Base-by-base conservation (phyloP, 2,797 vertebrate genomes). In the Protonibea diacanthus region DNA sequence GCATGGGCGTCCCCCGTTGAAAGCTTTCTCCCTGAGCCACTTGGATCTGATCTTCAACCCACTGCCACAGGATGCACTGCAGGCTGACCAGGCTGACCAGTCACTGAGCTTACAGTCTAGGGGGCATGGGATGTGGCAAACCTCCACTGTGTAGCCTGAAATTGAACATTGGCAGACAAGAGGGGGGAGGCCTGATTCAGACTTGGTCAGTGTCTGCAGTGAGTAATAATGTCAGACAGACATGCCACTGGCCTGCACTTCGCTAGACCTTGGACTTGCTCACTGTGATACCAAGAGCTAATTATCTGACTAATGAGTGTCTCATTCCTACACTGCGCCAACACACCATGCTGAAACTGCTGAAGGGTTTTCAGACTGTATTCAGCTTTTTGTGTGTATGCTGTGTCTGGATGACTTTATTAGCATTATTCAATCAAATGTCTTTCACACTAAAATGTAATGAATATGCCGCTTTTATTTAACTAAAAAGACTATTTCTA, bases 11-110 rank as follows among this genome's bases (percentile, higher is more conserved):
- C 98, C 98, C 48, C 97, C 96, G 40, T 97, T 97, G 88, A 99
- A 99, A 5, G 98, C 96, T 86, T 99, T 99, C 89, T 99, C 97
- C 66, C 97, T 95, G n/a, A 99, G 94, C 98, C 98, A 99, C 88
- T 95, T 98, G 67, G 96, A 99, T 71, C 98, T 91, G 78, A 96
- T 95, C 92, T 95, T 97, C 81, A 99, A 89, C 55, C 98, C 98
- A 0, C 94, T 93, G 9, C 98, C 97, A 85, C 97, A 99, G 20
- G 96, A 95, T 1, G 95, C 94, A 82, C 97, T 98, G 95, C 98
- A 99, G 59, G 95, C 71, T 0, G 97, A 96, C 98, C 98, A 99
- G 6, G 90, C 80, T n/a, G 98, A 98, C 98, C 98, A 99, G 9
- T 96, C 96, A 1, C 98, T 99, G 89, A 99, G 94, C 84, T 97